Conservation (phyloP, 2,888 invertebrate genomes). For the Bombylius major region DNA sequence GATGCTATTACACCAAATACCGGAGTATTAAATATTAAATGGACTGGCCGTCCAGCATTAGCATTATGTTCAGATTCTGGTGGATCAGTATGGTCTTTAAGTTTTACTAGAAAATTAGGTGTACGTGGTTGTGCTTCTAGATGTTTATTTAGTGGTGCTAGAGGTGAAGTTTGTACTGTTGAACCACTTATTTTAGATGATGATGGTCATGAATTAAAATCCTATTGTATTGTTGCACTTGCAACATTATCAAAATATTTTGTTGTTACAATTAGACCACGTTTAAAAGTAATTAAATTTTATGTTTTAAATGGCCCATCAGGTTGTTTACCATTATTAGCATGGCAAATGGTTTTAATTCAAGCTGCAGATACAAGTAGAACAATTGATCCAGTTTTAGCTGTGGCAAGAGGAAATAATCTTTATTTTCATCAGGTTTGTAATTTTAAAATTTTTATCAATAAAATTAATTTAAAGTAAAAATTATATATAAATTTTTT, state of each 20-base stretch:
- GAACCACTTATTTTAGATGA: constrained; percentile 47
- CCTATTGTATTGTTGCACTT: constrained; percentile 73
- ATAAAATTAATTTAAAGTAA: background rate
- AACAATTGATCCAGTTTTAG: constrained; percentile 71
- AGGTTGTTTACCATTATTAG: constrained; percentile 73
- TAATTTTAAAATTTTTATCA: background rate
- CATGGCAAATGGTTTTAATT: constrained; percentile 85
- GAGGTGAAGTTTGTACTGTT: constrained; percentile 80
- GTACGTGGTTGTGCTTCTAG: constrained; percentile 80
- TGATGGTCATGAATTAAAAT: constrained; percentile 52
- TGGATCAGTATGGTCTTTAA: constrained; percentile 90
- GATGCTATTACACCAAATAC: constrained; percentile 76
- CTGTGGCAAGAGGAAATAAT: constrained; percentile 73
- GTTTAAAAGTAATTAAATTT: constrained; percentile 64
- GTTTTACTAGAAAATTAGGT: constrained; percentile 77
- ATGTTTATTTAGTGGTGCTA: constrained; percentile 92
- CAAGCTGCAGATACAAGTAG: constrained; percentile 54
- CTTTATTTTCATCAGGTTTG: constrained; percentile 73
- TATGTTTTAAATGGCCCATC: constrained; percentile 62
- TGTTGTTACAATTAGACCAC: constrained; percentile 64
- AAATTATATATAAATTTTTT: background rate
- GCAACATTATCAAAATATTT: constrained; percentile 79
- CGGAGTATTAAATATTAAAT: constrained; percentile 58
- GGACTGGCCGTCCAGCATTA: constrained; percentile 56
- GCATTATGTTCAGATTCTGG: constrained; percentile 82